Evolutionary conservation across 2,888 invertebrate genomes (phyloP), one percentile per base, ranked within the genome.

Genomic region (Lypha dubia): DNA sequence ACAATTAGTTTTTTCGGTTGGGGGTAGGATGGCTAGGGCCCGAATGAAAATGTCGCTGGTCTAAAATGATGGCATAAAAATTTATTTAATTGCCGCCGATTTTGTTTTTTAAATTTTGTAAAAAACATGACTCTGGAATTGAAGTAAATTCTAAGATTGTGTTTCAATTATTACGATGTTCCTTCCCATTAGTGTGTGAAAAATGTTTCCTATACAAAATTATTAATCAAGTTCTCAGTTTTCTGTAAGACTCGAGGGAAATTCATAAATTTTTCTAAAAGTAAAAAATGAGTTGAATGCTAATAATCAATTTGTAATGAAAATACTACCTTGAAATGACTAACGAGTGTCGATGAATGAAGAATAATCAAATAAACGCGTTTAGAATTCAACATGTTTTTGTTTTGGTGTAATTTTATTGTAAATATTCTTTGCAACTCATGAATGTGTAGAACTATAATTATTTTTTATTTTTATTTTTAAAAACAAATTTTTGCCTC

Each of bases 71-170:
- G 11, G 5, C 32, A 60, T 22, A 46, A 71, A n/a, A 67, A 28
- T 44, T n/a, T 60, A 58, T 73, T 51, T 51, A 73, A 74, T 58
- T 73, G 79, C 73, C 79, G 73, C 79, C 79, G 22, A 79, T 49
- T 53, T 44, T 17, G 22, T 15, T 44, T n/a, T 3, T n/a, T 24
- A 24, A 53, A 9, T 44, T 28, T 63, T 22, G 3, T 15, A 15
- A 15, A 49, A 46, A 24, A 11, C 1, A n/a, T 3, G 32, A 46
- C 0, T n/a, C 15, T 46, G n/a, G 8, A 49, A 20, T 20, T 20
- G 20, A 17, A 20, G 17, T 17, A 44, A 44, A 49, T 49, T 49
- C 7, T 3, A 17, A 20, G 8, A 20, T 4, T 6, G 46, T n/a
- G 46, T 7, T 20, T 15, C 44, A n/a, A 44, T 44, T 44, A 44